Conservation (phyloP, 2,113 vertebrate species). For the Columbina picui region DNA sequence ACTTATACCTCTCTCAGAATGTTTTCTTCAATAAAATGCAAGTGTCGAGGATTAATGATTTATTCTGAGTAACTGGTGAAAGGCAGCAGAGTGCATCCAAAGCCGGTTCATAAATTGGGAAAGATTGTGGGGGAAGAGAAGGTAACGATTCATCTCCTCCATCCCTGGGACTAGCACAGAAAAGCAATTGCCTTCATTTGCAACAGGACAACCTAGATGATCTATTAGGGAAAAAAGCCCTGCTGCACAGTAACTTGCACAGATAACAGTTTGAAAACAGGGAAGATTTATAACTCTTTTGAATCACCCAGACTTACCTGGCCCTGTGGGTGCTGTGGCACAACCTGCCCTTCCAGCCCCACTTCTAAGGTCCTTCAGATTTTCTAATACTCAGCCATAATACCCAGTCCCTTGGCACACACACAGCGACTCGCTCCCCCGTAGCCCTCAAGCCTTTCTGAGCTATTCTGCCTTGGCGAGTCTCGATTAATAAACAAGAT, state of each 20-base stretch:
- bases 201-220: neutral
- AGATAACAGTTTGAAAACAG: neutral
- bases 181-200: constrained; percentile 4
- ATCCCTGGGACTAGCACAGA: neutral
- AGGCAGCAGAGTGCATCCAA: neutral
- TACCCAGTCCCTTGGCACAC: neutral
- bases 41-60: neutral
- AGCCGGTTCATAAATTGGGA: neutral
- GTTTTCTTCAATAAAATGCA: neutral
- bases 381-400: fast-evolving
- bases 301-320: neutral
- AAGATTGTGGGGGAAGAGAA: neutral
- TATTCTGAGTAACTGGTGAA: neutral
- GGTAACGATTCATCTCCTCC: neutral
- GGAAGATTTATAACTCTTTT: neutral
- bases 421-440: neutral
- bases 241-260: neutral
- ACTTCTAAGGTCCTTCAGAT: neutral
- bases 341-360: neutral
- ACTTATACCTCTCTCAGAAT: neutral
- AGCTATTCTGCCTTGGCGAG: neutral
- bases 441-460: neutral
- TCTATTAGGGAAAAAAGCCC: neutral
- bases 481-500: constrained; percentile 30
- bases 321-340: neutral